Percentiles rank a stretch among this genome's conserved stretches.
These are phyloP conservation scores for Sciaenops ocellatus DNA, from an alignment of 2,797 vertebrate species.

Conservation along the genomic window DNA sequence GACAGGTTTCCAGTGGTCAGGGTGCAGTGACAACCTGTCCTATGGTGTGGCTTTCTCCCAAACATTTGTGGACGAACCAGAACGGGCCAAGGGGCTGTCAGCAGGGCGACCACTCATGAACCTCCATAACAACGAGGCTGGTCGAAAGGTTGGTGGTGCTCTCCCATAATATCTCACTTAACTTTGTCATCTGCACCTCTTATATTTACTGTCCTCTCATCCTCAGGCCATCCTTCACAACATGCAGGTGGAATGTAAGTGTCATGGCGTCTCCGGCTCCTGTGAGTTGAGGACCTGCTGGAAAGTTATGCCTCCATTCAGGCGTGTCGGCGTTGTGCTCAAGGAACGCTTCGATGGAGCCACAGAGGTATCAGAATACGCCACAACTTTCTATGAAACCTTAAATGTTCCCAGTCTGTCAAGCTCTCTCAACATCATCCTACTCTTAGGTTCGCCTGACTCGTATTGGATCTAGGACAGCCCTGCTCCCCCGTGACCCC, in stretches of 20 bases:
- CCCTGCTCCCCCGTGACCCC: slow-evolving; percentile 86
- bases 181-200: not conserved
- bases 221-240: slow-evolving; percentile 87
- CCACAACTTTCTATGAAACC: not conserved
- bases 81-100: slow-evolving; percentile 83
- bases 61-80: slow-evolving; percentile 86
- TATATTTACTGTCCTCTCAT: not conserved
- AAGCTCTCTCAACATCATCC: not conserved
- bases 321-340: slow-evolving; percentile 80
- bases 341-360: slow-evolving; percentile 87
- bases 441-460: slow-evolving; percentile 83
- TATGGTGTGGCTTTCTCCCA: slow-evolving; percentile 88
- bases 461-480: slow-evolving; percentile 78
- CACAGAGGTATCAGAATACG: slow-evolving; percentile 80
- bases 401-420: not conserved
- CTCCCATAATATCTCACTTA: not conserved
- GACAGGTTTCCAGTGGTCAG: slow-evolving; percentile 89
- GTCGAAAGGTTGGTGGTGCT: slow-evolving; percentile 80
- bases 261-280: slow-evolving; percentile 86
- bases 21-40: slow-evolving; percentile 89
- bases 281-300: slow-evolving; percentile 87
- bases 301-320: slow-evolving; percentile 88
- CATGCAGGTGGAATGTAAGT: slow-evolving; percentile 88
- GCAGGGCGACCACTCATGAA: slow-evolving; percentile 85
- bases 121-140: slow-evolving; percentile 87